These are phyloP conservation scores for Sialia sialis DNA, from an alignment of 2,113 vertebrate species.

Conservation along the genomic window DNA sequence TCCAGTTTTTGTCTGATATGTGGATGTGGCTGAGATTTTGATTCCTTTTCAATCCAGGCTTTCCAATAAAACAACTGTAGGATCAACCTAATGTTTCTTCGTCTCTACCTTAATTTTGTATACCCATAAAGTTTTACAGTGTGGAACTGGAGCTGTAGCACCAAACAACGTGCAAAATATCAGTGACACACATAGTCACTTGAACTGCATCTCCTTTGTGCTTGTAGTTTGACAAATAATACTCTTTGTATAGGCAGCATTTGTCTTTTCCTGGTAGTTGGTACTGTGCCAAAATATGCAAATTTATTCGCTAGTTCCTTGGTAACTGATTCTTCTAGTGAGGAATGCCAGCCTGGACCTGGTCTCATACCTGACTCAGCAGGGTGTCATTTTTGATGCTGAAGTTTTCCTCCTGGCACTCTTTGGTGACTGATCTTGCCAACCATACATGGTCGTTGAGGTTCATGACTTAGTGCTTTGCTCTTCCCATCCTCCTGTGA, in stretches of 20 bases:
- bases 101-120: background rate
- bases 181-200: background rate
- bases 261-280: background rate
- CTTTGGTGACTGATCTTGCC: background rate
- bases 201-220: background rate
- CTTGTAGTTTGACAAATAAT: background rate
- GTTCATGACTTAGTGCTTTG: background rate
- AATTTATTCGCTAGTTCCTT: background rate
- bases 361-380: background rate
- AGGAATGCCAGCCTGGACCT: background rate
- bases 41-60: background rate
- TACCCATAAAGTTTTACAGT: background rate
- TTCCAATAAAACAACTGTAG: background rate
- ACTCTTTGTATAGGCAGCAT: background rate
- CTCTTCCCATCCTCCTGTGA: background rate
- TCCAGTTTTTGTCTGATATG: background rate
- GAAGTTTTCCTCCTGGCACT: background rate
- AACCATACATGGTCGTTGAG: fast-evolving
- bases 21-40: background rate
- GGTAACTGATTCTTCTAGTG: background rate
- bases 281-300: background rate
- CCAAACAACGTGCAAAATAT: background rate
- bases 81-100: background rate
- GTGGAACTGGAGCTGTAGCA: background rate
- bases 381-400: background rate